Evolutionary conservation across 2,797 vertebrate genomes (phyloP).

Genomic region (Bovichtus variegatus): DNA sequence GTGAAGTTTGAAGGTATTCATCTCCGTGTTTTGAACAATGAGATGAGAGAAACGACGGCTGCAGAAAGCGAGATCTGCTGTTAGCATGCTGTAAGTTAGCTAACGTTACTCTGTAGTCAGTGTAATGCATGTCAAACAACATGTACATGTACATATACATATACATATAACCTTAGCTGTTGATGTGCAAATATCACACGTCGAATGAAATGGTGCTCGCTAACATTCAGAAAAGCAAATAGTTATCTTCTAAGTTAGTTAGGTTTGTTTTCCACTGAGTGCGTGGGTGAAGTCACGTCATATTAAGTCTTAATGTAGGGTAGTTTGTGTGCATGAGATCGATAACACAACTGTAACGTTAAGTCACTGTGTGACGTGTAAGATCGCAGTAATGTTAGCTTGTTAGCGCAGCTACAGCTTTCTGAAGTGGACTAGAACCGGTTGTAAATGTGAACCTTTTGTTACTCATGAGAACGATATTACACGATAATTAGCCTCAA

Average conservation of each 20-base stretch:
- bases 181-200: background rate
- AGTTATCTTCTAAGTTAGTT: background rate
- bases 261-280: background rate
- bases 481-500: background rate
- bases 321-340: background rate
- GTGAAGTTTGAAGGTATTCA: background rate
- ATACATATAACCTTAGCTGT: no score
- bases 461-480: background rate
- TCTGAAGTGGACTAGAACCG: background rate
- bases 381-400: background rate
- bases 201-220: rapidly evolving
- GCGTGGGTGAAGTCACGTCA: background rate
- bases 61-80: slow-evolving; percentile 32
- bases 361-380: background rate
- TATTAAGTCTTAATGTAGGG: background rate
- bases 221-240: background rate
- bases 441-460: background rate
- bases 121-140: background rate
- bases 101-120: slow-evolving; percentile 47
- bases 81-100: slow-evolving; percentile 70
- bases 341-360: background rate
- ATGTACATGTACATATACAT: no score
- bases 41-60: background rate
- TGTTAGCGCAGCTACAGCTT: background rate
- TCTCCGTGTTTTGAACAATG: background rate